phyloP scores from a whole-genome alignment of 2,113 vertebrate species.

The Gymnobelideus leadbeateri region DNA sequence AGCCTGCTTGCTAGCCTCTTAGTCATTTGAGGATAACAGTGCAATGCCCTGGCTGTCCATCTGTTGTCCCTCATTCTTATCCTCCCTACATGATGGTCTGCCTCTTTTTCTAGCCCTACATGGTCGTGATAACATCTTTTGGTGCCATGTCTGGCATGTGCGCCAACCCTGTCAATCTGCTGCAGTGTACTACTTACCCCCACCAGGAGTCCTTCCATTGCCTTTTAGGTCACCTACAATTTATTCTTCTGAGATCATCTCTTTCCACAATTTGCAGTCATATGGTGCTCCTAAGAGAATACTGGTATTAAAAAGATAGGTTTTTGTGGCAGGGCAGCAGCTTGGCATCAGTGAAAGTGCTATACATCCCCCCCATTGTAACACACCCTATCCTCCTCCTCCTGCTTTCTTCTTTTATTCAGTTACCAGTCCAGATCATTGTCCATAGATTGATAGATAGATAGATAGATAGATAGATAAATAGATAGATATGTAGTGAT shows the following conservation, averaged over 20 bases:
- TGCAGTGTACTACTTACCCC: not conserved
- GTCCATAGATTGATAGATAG: too few species aligned
- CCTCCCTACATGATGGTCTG: not conserved
- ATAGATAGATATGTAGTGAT: too few species aligned
- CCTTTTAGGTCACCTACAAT: conserved; percentile 6
- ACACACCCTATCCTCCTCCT: not conserved
- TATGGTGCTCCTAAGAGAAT: not conserved
- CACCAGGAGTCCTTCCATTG: not conserved
- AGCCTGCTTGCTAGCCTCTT: not conserved
- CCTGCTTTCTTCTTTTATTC: not conserved
- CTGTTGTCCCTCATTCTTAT: not conserved
- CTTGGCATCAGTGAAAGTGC: not conserved
- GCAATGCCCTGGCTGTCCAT: not conserved
- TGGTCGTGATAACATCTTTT: not conserved
- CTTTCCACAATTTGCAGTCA: not conserved
- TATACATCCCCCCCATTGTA: not conserved
- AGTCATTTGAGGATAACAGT: not conserved
- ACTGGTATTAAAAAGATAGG: not conserved
- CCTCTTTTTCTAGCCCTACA: not conserved
- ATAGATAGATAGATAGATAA: too few species aligned
- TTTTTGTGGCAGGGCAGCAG: not conserved
- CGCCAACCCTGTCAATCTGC: not conserved
- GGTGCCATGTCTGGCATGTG: not conserved
- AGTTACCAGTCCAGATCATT: not conserved
- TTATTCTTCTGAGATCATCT: not conserved